Conservation (phyloP, 1,140 invertebrate genomes). For the Bombus confusus region DNA sequence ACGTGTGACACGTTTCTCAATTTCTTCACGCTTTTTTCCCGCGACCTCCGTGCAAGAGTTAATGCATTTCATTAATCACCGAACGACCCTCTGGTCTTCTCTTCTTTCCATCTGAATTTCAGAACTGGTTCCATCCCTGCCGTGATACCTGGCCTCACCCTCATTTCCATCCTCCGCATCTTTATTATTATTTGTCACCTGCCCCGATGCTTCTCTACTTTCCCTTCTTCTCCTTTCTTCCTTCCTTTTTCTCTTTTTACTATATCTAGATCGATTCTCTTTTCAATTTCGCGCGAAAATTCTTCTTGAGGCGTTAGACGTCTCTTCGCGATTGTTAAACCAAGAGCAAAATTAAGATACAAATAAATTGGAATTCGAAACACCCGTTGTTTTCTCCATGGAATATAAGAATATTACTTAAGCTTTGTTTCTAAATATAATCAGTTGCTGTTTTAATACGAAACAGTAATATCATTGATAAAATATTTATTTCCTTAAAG, state of each 20-base stretch:
- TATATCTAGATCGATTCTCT: too few relatives aligned
- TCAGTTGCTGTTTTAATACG: too few relatives aligned
- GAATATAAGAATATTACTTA: too few relatives aligned
- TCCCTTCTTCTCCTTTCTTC: neutral
- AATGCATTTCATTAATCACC: constrained; percentile 74
- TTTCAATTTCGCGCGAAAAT: too few relatives aligned
- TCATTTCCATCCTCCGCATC: constrained; percentile 20
- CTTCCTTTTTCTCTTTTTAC: neutral
- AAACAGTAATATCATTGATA: too few relatives aligned
- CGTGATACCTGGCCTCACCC: constrained; percentile 9
- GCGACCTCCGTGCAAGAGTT: constrained; percentile 46
- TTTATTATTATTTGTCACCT: constrained; percentile 74
- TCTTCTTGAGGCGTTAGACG: too few relatives aligned
- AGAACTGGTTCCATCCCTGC: neutral
- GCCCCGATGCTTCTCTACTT: constrained; percentile 10
- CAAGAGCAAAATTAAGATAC: too few relatives aligned
- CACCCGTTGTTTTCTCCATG: too few relatives aligned
- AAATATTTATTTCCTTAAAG: too few relatives aligned
- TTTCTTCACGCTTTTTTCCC: constrained; percentile 31
- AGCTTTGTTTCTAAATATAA: too few relatives aligned
- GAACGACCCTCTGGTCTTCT: constrained; percentile 49
- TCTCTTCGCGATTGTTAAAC: too few relatives aligned
- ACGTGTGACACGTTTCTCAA: constrained; percentile 52
- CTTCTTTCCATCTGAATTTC: constrained; percentile 14
- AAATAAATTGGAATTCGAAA: too few relatives aligned